Conservation (phyloP, 2,797 vertebrate species). For the Pyrocephalus nanus region DNA sequence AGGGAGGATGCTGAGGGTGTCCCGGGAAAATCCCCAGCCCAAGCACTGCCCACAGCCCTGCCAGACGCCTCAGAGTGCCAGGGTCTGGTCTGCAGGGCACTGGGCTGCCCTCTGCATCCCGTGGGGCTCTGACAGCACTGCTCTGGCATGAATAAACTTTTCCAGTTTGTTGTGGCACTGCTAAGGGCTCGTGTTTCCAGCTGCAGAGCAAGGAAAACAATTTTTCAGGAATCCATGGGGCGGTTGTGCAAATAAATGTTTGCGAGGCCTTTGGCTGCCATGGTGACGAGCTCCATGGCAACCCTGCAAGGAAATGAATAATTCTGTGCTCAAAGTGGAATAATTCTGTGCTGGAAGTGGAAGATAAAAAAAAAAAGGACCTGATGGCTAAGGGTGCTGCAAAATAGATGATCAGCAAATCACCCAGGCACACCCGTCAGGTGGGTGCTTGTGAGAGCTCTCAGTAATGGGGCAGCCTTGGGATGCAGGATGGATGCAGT, state of each 20-base stretch:
- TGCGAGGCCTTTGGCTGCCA: conserved; percentile 33
- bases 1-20: background rate
- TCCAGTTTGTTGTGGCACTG: background rate
- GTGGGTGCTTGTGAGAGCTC: background rate
- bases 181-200: background rate
- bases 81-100: background rate
- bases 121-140: background rate
- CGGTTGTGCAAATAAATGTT: conserved; percentile 35
- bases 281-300: conserved; percentile 48
- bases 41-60: background rate
- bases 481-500: rapidly evolving
- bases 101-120: background rate
- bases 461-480: rapidly evolving
- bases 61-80: background rate
- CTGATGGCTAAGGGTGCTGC: background rate
- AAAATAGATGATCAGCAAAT: background rate
- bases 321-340: conserved; percentile 19
- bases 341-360: conserved; percentile 9
- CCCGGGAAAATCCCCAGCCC: background rate
- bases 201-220: conserved; percentile 21
- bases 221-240: background rate
- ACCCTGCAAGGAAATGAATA: conserved; percentile 46
- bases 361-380: background rate
- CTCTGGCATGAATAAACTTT: background rate
- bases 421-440: background rate